Percentiles rank a stretch among this genome's conserved stretches.
These are phyloP conservation scores for Telmatherina bonti DNA, from an alignment of 2,797 vertebrate genomes.

Conservation along the genomic window DNA sequence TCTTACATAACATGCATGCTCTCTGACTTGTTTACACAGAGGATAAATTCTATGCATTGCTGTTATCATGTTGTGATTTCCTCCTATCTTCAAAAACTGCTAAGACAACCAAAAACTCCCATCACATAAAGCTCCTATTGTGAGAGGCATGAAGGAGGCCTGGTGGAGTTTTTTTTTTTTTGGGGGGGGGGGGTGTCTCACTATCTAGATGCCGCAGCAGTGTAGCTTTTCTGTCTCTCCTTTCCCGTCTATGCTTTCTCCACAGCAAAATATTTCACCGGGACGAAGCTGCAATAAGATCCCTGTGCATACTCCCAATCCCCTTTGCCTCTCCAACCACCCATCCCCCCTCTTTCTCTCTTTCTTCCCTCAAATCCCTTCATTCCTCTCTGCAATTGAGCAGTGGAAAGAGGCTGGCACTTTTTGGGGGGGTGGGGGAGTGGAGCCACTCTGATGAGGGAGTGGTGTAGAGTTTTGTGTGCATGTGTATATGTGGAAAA, in stretches of 20 bases:
- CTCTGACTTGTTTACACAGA: conserved; percentile 48
- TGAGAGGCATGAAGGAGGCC: conserved; percentile 58
- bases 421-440: conserved; percentile 68
- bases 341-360: conserved; percentile 78
- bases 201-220: conserved; percentile 72
- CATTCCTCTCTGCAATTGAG: conserved; percentile 82
- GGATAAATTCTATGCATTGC: conserved; percentile 53
- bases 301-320: conserved; percentile 75
- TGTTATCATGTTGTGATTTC: conserved; percentile 63
- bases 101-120: conserved; percentile 56
- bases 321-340: conserved; percentile 62
- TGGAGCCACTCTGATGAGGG: conserved; percentile 68
- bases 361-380: conserved; percentile 87
- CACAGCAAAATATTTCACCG: conserved; percentile 76
- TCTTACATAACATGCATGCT: conserved; percentile 19
- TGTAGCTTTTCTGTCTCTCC: conserved; percentile 65
- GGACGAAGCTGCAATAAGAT: conserved; percentile 83
- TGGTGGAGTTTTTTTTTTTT: conserved; percentile 62
- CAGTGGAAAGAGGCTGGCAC: conserved; percentile 82
- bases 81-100: conserved; percentile 63
- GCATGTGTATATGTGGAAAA: conserved; percentile 50
- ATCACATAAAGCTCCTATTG: conserved; percentile 73
- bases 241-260: conserved; percentile 69
- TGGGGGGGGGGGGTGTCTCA: conserved; percentile 58
- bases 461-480: conserved; percentile 81